Base-by-base conservation (phyloP, 1,140 invertebrate genomes). In the Rhagoletis zephyria region DNA sequence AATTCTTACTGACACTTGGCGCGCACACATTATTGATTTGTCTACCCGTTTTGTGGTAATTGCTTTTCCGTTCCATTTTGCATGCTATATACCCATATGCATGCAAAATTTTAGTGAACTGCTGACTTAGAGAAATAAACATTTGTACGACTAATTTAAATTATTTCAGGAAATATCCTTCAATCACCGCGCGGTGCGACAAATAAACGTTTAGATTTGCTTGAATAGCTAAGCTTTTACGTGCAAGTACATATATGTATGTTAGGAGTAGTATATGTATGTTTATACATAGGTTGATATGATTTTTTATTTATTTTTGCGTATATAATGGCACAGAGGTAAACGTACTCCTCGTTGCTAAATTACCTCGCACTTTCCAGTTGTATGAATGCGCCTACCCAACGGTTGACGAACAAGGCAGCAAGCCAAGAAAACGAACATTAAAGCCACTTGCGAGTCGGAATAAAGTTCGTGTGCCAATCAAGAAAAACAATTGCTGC, bases 401-500 rank as follows among this genome's bases (percentile, higher is more conserved):
- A 10, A 2, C 64, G 19, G 64, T 67, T 74, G 67, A 74, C 67
- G 67, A n/a, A 74, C 42, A 74, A 6, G 42, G 30, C 30, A 30
- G 67, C 67, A 74, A 74, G 67, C 67, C 67, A 74, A 81, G 74
- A 81, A 81, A 81, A 56, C 74, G 74, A 81, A 10, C 74, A 81
- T 81, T 81, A 81, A 81, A 81, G 48, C 74, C 74, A 81, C 74
- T 81, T 81, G 74, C 74, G 48, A 81, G 48, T 81, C 74, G 74
- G 48, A 40, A 56, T 56, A 59, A 81, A 81, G 74, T 81, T 81
- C 74, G 74, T 81, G 48, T 56, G 74, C 74, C 48, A 81, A 81
- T 81, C 74, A 56, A 81, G 74, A 81, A 81, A 81, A 81, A 81
- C 74, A 81, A 81, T 81, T 81, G 74, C 74, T 81, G 48, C 74